Conservation (phyloP, 2,797 vertebrate species). For the Sparidentex hasta region DNA sequence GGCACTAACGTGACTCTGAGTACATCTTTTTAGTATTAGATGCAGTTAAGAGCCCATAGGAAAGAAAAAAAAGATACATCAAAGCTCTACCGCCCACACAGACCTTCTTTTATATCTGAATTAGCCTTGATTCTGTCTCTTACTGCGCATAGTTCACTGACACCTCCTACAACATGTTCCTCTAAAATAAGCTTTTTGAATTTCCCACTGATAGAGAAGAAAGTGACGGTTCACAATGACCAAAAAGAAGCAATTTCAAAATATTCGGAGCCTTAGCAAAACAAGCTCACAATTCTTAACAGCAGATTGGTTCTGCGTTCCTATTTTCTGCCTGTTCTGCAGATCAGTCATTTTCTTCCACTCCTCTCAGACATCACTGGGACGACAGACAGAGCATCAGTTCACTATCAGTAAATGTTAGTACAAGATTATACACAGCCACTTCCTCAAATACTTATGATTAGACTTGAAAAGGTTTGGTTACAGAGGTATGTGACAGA, state of each 20-base stretch:
- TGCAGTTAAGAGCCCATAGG: slow-evolving; percentile 8
- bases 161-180: slow-evolving; percentile 10
- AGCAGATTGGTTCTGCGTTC: slow-evolving; percentile 5
- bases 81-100: slow-evolving; percentile 1
- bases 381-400: slow-evolving; percentile 1
- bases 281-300: background rate
- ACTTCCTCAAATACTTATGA: background rate
- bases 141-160: background rate
- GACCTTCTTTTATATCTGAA: slow-evolving; percentile 6
- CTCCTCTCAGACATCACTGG: slow-evolving; percentile 1
- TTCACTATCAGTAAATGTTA: background rate
- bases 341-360: background rate
- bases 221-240: background rate
- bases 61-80: background rate
- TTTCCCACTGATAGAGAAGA: background rate
- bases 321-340: background rate
- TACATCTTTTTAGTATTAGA: slow-evolving; percentile 22
- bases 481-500: background rate
- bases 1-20: slow-evolving; percentile 26
- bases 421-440: background rate
- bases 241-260: slow-evolving; percentile 2
- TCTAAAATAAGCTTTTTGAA: slow-evolving; percentile 14
- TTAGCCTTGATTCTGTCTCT: background rate
- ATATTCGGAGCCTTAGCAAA: background rate
- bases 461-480: background rate